Percentiles rank a stretch among this genome's conserved stretches.
phyloP scores from a whole-genome alignment of 2,797 vertebrate genomes.

The Mormyrus proboscirostris region DNA sequence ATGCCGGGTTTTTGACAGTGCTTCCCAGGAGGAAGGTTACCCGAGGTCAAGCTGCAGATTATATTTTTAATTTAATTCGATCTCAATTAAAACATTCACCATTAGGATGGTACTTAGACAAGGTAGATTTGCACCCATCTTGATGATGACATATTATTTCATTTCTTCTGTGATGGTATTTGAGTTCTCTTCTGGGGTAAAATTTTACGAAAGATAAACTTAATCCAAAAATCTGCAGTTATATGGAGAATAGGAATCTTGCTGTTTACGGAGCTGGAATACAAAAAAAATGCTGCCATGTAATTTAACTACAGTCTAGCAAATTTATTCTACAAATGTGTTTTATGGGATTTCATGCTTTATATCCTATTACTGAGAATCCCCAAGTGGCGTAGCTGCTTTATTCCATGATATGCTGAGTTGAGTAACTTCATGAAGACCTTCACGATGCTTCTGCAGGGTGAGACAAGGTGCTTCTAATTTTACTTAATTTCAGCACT shows the following conservation, averaged over 20 bases:
- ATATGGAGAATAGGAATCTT: conserved; percentile 48
- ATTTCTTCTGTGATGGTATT: conserved; percentile 35
- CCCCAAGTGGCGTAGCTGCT: neutral
- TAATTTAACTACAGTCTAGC: conserved; percentile 17
- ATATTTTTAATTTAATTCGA: conserved; percentile 40
- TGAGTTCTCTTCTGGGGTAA: conserved; percentile 44
- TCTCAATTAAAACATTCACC: conserved; percentile 43
- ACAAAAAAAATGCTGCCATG: conserved; percentile 36
- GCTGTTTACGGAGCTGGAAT: conserved; percentile 16
- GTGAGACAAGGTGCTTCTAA: neutral
- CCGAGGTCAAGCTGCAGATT: conserved; percentile 10
- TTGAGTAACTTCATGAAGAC: neutral
- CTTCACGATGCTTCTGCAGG: neutral
- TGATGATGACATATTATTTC: conserved; percentile 21
- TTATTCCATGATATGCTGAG: neutral
- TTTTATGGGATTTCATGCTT: neutral
- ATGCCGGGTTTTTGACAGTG: conserved; percentile 37
- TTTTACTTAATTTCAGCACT: neutral
- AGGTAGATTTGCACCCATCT: conserved; percentile 35
- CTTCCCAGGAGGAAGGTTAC: conserved; percentile 9
- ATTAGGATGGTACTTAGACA: conserved; percentile 38
- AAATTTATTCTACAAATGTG: neutral
- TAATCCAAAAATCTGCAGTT: conserved; percentile 40
- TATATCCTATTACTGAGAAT: neutral
- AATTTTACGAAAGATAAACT: conserved; percentile 34